Evolutionary conservation across 2,888 invertebrate species (phyloP).

Genomic region (Rhaphigaster nebulosa): DNA sequence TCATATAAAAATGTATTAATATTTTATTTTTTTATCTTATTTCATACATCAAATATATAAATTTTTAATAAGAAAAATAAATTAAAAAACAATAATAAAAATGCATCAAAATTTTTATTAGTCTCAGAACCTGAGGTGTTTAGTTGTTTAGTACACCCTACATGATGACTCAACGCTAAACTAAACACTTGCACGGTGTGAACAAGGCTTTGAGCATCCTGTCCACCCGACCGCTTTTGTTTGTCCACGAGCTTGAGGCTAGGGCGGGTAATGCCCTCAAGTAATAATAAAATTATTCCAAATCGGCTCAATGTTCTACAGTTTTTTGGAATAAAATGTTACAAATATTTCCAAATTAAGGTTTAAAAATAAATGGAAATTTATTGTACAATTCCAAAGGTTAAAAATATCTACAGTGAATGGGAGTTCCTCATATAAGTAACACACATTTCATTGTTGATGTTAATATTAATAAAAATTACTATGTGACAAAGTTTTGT

Average conservation of each 20-base stretch:
- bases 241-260: background rate
- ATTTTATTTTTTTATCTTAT: too few species aligned
- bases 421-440: too few species aligned
- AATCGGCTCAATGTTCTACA: background rate
- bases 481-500: too few species aligned
- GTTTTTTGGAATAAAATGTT: background rate
- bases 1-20: too few species aligned
- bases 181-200: background rate
- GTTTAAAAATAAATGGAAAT: background rate
- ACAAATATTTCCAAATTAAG: background rate
- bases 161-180: background rate
- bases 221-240: background rate
- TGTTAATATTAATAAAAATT: too few species aligned
- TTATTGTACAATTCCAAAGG: background rate
- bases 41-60: background rate
- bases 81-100: background rate
- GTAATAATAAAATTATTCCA: background rate
- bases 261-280: background rate
- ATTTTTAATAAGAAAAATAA: background rate
- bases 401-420: too few species aligned
- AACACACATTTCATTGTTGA: too few species aligned
- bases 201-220: background rate
- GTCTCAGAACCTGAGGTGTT: background rate
- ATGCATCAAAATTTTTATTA: background rate
- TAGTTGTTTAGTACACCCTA: background rate